These are phyloP conservation scores for Dasyurus viverrinus DNA, from an alignment of 2,113 vertebrate genomes.

Conservation along the genomic window DNA sequence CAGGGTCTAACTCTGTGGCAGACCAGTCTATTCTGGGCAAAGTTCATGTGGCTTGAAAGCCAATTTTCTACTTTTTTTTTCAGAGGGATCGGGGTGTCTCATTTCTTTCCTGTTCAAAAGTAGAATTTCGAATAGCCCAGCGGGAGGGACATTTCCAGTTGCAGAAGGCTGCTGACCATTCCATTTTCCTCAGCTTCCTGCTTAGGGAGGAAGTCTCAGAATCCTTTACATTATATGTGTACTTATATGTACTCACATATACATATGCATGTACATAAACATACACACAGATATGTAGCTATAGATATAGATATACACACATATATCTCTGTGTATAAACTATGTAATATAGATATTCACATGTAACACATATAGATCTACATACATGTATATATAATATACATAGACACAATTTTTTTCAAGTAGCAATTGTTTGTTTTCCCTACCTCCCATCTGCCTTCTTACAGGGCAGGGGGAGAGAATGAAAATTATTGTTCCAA, in stretches of 20 bases:
- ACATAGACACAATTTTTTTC: neutral
- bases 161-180: neutral
- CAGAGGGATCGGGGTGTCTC: neutral
- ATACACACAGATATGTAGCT: too few relatives aligned
- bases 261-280: too few relatives aligned
- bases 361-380: too few relatives aligned
- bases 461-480: neutral
- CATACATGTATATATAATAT: too few relatives aligned
- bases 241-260: too few relatives aligned
- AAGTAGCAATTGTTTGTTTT: neutral
- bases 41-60: slow-evolving; percentile 39
- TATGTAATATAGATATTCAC: too few relatives aligned
- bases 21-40: slow-evolving; percentile 27
- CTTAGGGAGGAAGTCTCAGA: neutral
- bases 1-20: neutral
- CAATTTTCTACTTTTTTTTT: slow-evolving; percentile 54
- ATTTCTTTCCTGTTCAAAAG: slow-evolving; percentile 52
- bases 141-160: slow-evolving; percentile 29
- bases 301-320: too few relatives aligned
- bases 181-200: neutral
- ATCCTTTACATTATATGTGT: neutral
- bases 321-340: neutral
- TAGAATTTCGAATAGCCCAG: slow-evolving; percentile 36
- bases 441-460: neutral
- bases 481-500: neutral